Percentiles rank a stretch among this genome's conserved stretches.
Evolutionary conservation across 1,140 invertebrate genomes (phyloP).

Genomic region (Cheumatopsyche charites): DNA sequence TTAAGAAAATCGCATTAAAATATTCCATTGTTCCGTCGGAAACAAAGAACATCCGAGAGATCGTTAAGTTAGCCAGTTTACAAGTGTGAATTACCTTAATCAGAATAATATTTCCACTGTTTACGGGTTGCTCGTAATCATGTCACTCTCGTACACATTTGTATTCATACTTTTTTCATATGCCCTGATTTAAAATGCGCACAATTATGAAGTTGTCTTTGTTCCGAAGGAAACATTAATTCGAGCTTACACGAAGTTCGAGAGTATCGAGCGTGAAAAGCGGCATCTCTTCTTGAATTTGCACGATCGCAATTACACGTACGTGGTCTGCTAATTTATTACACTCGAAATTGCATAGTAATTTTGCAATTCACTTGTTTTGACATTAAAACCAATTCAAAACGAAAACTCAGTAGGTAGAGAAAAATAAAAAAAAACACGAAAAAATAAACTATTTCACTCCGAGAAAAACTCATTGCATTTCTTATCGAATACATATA

Average conservation of each 20-base stretch:
- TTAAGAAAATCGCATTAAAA: too few relatives aligned
- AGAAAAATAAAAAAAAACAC: too few relatives aligned
- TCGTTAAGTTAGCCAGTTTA: too few relatives aligned
- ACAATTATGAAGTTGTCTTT: background rate
- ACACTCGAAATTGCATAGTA: too few relatives aligned
- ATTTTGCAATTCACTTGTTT: background rate
- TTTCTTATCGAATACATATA: too few relatives aligned
- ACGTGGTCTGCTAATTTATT: too few relatives aligned
- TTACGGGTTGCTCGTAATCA: background rate
- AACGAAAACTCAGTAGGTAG: background rate
- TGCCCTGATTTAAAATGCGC: background rate
- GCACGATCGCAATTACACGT: background rate
- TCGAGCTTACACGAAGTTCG: background rate
- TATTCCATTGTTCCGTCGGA: too few relatives aligned
- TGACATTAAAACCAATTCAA: background rate
- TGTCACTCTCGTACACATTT: background rate
- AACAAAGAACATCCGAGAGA: too few relatives aligned
- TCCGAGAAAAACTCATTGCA: too few relatives aligned
- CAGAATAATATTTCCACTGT: background rate
- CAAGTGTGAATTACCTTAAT: background rate
- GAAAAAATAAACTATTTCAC: too few relatives aligned
- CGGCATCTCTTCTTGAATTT: background rate
- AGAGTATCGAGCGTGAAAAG: slow-evolving; percentile 11
- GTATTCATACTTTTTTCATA: background rate
- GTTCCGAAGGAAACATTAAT: slow-evolving; percentile 6